Conservation (phyloP, 2,797 vertebrate species). For the Falco rusticolus region DNA sequence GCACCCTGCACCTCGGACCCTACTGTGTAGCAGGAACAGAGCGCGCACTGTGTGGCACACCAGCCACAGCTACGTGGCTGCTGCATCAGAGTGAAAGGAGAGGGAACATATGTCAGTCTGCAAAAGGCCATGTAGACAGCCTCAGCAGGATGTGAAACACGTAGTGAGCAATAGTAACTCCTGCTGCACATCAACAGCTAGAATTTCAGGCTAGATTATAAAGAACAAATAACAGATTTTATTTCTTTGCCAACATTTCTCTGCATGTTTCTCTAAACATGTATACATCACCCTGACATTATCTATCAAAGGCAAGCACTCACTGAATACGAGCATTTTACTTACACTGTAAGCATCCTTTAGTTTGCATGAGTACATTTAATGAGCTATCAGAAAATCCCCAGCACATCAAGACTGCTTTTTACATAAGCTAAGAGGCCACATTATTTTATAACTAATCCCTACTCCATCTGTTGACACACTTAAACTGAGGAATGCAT, state of each 20-base stretch:
- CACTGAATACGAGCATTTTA: slow-evolving; percentile 15
- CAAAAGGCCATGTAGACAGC: neutral
- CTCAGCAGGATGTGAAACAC: neutral
- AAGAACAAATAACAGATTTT: neutral
- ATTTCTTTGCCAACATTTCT: neutral
- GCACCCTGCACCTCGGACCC: no score
- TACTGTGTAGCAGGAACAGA: neutral
- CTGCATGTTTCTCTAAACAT: neutral
- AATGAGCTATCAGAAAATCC: slow-evolving; percentile 46
- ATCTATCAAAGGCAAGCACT: slow-evolving; percentile 18
- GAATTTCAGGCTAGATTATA: neutral
- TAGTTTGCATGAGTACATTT: slow-evolving; percentile 24
- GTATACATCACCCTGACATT: neutral
- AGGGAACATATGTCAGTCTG: slow-evolving; percentile 22
- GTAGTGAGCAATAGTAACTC: neutral
- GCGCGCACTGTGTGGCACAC: fast-evolving
- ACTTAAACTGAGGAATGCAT: neutral
- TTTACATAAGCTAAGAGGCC: slow-evolving; percentile 32
- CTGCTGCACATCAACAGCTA: neutral
- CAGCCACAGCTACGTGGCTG: neutral
- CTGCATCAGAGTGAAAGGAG: neutral
- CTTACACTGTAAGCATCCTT: neutral
- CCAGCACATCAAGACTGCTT: neutral
- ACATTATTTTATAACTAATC: slow-evolving; percentile 47
- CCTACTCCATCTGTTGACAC: slow-evolving; percentile 40